Base-by-base conservation (phyloP, 2,113 vertebrate genomes). In the Globicephala melas region DNA sequence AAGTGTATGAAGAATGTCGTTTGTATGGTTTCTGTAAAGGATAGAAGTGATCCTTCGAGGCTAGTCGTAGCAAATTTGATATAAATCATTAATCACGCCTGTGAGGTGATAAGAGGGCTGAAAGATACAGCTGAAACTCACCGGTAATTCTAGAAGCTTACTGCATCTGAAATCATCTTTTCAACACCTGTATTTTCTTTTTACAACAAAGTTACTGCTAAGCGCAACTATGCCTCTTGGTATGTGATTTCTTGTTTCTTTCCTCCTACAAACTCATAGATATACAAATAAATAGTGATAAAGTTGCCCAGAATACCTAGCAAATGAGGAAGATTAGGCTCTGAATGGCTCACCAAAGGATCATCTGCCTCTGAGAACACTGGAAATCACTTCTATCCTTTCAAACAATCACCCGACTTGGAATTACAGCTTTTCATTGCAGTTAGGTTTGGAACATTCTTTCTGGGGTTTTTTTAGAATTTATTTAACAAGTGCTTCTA, bases 51-150 rank as follows among this genome's bases (percentile, higher is more conserved):
- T 15, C 53, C 63, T 33, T 17, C 8, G 17, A 3, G 33, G 0
- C 11, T 0, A 11, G 21, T 3, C 14, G 9, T 5, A 41, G 17
- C 0, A 28, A 17, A 41, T 18, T 53, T 50, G 84, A 25, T 8
- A 41, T 17, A 28, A 88, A 26, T 58, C 71, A 53, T 41, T 15
- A 60, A n/a, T 62, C 6, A 7, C 8, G 7, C 14, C 23, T 31
- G 31, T 82, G 63, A 47, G n/a, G n/a, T 5, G 15, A 47, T 55
- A 6, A 33, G 12, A 53, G 25, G 33, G 12, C 5, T 2, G 25
- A 8, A 6, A n/a, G 12, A 80, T 3, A 33, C 2, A 41, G 17
- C 1, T 3, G 26, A 28, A 25, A 4, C 21, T 5, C 44, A 4
- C 8, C 23, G 41, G 50, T 4, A n/a, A 26, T 17, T 15, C 14